These are phyloP conservation scores for Rhaphigaster nebulosa DNA, from an alignment of 2,888 invertebrate genomes.

Conservation along the genomic window DNA sequence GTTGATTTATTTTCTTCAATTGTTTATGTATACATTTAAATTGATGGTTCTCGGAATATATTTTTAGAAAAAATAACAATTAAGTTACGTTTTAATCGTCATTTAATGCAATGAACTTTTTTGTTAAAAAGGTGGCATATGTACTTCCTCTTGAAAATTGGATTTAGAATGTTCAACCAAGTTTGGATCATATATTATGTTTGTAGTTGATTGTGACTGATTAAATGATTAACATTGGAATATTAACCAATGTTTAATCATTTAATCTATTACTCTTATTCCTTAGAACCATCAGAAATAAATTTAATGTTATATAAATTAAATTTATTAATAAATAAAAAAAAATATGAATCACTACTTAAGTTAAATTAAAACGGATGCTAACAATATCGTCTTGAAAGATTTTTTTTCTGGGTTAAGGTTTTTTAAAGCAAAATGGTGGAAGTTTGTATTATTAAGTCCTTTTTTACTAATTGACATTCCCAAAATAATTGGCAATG, in stretches of 20 bases:
- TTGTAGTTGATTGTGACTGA: not conserved
- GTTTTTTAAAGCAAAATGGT: slow-evolving; percentile 17
- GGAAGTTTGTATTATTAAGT: slow-evolving; percentile 18
- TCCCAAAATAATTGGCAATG: slow-evolving; percentile 31
- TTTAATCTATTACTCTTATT: not conserved
- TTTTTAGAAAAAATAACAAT: not conserved
- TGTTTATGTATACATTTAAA: not conserved
- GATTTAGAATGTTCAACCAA: not conserved
- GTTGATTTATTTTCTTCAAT: not conserved
- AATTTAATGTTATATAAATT: not conserved
- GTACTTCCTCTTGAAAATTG: not conserved
- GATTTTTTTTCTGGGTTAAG: not conserved
- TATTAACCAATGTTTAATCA: not conserved
- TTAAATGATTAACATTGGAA: not conserved
- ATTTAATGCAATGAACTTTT: not conserved
- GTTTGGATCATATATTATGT: not conserved
- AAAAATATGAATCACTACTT: not conserved
- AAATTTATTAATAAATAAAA: not conserved
- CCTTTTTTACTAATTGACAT: slow-evolving; percentile 34
- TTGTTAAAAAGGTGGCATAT: not conserved
- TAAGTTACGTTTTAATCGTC: not conserved
- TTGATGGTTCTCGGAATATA: slow-evolving; percentile 31
- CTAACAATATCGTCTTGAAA: not conserved
- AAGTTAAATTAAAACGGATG: not conserved
- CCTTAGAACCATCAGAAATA: slow-evolving; percentile 11